These are phyloP conservation scores for Rhadinocentrus ornatus DNA, from an alignment of 2,797 vertebrate genomes.

Conservation along the genomic window DNA sequence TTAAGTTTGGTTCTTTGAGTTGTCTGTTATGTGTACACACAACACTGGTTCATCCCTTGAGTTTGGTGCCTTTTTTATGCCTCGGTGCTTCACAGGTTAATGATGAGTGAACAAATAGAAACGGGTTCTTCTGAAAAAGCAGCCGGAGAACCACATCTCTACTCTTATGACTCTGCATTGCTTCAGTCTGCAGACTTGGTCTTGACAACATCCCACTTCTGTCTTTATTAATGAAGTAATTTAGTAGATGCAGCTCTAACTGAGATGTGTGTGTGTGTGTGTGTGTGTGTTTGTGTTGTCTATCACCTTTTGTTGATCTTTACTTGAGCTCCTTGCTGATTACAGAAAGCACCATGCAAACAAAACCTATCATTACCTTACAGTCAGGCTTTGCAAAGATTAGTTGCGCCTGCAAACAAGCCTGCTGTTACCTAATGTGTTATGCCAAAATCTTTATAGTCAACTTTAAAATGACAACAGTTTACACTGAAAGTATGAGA, in stretches of 20 bases:
- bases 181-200: no score
- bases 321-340: slow-evolving; percentile 40
- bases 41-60: no score
- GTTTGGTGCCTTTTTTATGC: no score
- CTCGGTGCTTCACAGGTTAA: no score
- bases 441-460: slow-evolving; percentile 16
- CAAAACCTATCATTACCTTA: slow-evolving; percentile 55
- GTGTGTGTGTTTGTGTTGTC: slow-evolving; percentile 28
- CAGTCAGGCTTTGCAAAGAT: slow-evolving; percentile 50
- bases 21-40: no score
- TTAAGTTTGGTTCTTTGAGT: no score
- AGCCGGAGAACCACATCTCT: no score
- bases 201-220: no score
- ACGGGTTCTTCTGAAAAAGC: no score
- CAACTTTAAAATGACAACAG: slow-evolving; percentile 18
- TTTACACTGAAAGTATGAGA: slow-evolving; percentile 8
- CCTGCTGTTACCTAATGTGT: slow-evolving; percentile 25
- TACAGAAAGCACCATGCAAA: slow-evolving; percentile 55
- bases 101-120: no score
- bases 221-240: neutral
- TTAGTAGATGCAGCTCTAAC: neutral
- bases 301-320: slow-evolving; percentile 51
- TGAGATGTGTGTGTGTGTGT: neutral
- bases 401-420: slow-evolving; percentile 29
- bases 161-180: no score